Evolutionary conservation across 2,113 vertebrate species (phyloP).

Genomic region (Entelurus aequoreus): DNA sequence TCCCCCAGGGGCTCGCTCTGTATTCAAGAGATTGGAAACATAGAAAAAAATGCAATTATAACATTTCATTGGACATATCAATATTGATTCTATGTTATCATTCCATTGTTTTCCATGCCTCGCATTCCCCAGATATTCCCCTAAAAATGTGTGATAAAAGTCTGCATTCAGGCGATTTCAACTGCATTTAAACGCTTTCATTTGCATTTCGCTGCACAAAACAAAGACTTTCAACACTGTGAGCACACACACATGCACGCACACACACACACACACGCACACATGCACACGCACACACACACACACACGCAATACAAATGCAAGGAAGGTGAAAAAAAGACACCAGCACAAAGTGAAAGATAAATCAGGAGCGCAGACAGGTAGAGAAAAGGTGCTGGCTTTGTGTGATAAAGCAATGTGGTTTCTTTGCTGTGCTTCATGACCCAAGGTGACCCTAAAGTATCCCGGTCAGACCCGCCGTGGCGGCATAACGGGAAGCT

Average conservation of each 20-base stretch:
- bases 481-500: slow-evolving; percentile 26
- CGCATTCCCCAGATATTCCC: not conserved
- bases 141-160: slow-evolving; percentile 14
- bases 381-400: slow-evolving; percentile 26
- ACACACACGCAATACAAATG: slow-evolving; percentile 31
- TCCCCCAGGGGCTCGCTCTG: no score
- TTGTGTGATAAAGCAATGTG: slow-evolving; percentile 15
- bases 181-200: slow-evolving; percentile 16
- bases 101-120: no score
- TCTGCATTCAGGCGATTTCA: slow-evolving; percentile 19
- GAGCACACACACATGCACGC: slow-evolving; percentile 40
- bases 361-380: slow-evolving; percentile 20
- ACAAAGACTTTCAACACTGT: slow-evolving; percentile 44
- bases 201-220: slow-evolving; percentile 27
- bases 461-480: slow-evolving; percentile 39
- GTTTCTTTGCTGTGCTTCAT: slow-evolving; percentile 45
- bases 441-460: slow-evolving; percentile 28
- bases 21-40: no score
- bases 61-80: no score
- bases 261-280: not conserved
- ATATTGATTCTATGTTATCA: no score
- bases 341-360: slow-evolving; percentile 7
- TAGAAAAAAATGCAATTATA: no score
- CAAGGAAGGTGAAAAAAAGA: slow-evolving; percentile 2
- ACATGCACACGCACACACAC: slow-evolving; percentile 35